phyloP scores from a whole-genome alignment of 1,140 invertebrate species.

The Nasonia giraulti region DNA sequence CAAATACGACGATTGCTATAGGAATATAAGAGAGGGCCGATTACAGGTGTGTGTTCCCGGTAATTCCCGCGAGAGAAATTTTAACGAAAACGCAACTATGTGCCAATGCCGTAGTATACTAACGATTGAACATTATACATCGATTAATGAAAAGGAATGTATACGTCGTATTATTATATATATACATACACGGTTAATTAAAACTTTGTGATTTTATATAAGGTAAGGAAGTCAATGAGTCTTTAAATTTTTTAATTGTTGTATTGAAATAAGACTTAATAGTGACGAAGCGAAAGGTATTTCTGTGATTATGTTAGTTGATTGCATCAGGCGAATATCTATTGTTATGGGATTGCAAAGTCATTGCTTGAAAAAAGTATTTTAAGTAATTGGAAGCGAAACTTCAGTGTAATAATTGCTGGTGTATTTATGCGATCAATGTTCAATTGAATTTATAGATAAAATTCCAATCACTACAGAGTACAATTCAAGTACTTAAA shows the following conservation, averaged over 20 bases:
- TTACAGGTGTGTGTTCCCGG: no score
- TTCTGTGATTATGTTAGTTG: conserved; percentile 35
- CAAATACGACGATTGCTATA: neutral
- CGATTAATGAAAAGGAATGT: neutral
- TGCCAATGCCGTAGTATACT: neutral
- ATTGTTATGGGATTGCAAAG: conserved; percentile 17
- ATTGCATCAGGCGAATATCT: neutral
- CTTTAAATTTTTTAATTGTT: conserved; percentile 27
- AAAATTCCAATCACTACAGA: neutral
- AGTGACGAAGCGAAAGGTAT: neutral
- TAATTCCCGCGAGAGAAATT: neutral
- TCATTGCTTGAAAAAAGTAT: conserved; percentile 9
- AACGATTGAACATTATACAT: neutral
- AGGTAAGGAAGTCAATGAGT: conserved; percentile 17
- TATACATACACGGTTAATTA: neutral
- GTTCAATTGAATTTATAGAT: neutral
- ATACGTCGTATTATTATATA: neutral
- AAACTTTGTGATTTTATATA: conserved; percentile 30
- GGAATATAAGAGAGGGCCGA: neutral
- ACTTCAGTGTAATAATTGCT: neutral
- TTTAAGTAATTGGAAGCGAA: neutral
- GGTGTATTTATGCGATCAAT: neutral
- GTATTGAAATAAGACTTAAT: conserved; percentile 20
- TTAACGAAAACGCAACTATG: neutral
- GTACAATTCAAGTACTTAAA: conserved; percentile 15